Evolutionary conservation across 2,888 invertebrate genomes (phyloP).

Genomic region (Acanthoscelides obtectus): DNA sequence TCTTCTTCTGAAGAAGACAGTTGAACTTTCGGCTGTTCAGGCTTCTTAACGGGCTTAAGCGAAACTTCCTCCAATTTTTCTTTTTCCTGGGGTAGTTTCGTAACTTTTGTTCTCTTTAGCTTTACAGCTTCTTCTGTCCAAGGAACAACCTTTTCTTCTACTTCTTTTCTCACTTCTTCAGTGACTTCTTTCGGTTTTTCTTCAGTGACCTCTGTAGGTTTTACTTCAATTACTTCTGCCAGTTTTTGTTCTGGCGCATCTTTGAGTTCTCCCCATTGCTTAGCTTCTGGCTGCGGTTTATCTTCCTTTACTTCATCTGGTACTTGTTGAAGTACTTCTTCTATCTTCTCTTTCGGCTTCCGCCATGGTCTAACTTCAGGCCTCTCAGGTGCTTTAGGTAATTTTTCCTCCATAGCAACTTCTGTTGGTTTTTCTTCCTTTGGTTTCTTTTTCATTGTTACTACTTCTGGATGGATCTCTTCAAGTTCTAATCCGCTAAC

Average conservation of each 20-base stretch:
- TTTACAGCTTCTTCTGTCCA: slow-evolving; percentile 18
- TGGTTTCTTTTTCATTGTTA: slow-evolving; percentile 10
- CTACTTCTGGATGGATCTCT: slow-evolving; percentile 10
- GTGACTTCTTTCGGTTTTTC: slow-evolving; percentile 35
- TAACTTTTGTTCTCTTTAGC: slow-evolving; percentile 5
- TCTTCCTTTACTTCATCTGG: slow-evolving; percentile 17
- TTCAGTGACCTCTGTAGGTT: slow-evolving; percentile 28
- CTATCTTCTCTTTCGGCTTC: background rate
- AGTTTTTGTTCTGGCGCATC: slow-evolving; percentile 18
- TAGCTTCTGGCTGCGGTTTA: slow-evolving; percentile 7
- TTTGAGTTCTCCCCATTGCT: background rate
- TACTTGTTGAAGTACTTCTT: slow-evolving; percentile 29
- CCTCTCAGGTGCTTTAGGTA: slow-evolving; percentile 14
- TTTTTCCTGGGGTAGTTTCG: slow-evolving; percentile 38
- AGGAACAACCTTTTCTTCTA: slow-evolving; percentile 20
- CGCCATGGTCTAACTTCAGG: slow-evolving; percentile 13
- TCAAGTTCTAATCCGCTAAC: slow-evolving; percentile 16
- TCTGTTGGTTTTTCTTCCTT: background rate
- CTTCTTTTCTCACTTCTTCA: slow-evolving; percentile 13
- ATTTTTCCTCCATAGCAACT: background rate
- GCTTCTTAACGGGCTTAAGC: slow-evolving; percentile 41
- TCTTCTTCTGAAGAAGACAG: slow-evolving; percentile 30
- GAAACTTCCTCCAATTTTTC: slow-evolving; percentile 37
- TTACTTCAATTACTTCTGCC: slow-evolving; percentile 33
- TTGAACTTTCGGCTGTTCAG: slow-evolving; percentile 26